phyloP scores from a whole-genome alignment of 2,113 vertebrate genomes.

The Morone chrysops region DNA sequence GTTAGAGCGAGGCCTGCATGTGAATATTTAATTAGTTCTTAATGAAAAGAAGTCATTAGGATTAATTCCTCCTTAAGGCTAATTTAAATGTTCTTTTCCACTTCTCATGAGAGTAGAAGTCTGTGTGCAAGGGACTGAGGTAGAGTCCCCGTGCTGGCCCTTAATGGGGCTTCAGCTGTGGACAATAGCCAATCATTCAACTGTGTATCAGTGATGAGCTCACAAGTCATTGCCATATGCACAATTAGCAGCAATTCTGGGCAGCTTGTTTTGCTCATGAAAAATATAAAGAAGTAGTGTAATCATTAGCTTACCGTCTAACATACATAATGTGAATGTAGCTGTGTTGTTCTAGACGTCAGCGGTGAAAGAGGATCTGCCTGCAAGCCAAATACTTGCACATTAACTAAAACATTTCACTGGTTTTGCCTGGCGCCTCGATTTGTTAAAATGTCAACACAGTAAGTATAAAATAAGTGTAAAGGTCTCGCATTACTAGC shows the following conservation, averaged over 20 bases:
- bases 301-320: constrained; percentile 6
- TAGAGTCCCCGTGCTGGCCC: constrained; percentile 34
- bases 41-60: constrained; percentile 73
- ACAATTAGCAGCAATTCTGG: constrained; percentile 35
- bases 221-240: constrained; percentile 33
- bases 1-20: constrained; percentile 27
- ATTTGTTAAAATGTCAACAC: constrained; percentile 58
- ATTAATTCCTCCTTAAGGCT: constrained; percentile 63
- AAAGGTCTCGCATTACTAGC: constrained; percentile 57
- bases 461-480: constrained; percentile 46
- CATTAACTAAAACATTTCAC: constrained; percentile 53
- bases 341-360: background rate
- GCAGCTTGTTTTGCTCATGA: constrained; percentile 25
- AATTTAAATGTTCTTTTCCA: constrained; percentile 62
- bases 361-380: constrained; percentile 28
- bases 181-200: constrained; percentile 60
- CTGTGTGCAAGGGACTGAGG: constrained; percentile 24
- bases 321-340: constrained; percentile 28
- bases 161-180: constrained; percentile 50
- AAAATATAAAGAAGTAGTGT: constrained; percentile 22
- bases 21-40: constrained; percentile 75
- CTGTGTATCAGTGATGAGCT: constrained; percentile 24
- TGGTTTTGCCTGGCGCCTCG: constrained; percentile 12
- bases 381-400: constrained; percentile 37
- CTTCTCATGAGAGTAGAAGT: constrained; percentile 30